Percentiles rank a stretch among this genome's conserved stretches.
Evolutionary conservation across 2,113 vertebrate species (phyloP).

Genomic region (Podiceps cristatus): DNA sequence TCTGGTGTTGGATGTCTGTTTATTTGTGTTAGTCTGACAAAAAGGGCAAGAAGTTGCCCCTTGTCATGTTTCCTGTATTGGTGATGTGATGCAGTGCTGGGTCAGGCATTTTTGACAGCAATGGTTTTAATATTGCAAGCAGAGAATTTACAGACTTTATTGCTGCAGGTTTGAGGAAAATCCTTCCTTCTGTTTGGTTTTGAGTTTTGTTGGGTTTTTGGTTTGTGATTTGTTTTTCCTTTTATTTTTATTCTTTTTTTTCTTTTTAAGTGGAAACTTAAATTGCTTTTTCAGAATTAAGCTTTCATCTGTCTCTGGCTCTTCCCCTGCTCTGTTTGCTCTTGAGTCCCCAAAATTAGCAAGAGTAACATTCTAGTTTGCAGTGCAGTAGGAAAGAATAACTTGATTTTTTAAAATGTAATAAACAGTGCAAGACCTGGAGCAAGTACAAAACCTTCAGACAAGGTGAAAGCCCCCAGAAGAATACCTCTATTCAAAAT

Average conservation of each 20-base stretch:
- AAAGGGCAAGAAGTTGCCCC: neutral
- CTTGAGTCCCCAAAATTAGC: slow-evolving; percentile 45
- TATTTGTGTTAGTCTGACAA: neutral
- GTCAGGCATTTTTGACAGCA: neutral
- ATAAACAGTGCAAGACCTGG: slow-evolving; percentile 57
- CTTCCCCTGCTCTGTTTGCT: slow-evolving; percentile 39
- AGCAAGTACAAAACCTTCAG: slow-evolving; percentile 60
- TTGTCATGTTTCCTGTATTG: neutral
- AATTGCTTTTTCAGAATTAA: neutral
- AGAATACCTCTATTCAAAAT: slow-evolving; percentile 68
- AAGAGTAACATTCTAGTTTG: slow-evolving; percentile 46
- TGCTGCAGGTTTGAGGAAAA: neutral
- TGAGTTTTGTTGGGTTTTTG: neutral
- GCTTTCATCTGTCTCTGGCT: slow-evolving; percentile 38
- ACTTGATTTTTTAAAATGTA: slow-evolving; percentile 55
- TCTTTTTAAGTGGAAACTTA: neutral
- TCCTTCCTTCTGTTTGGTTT: neutral
- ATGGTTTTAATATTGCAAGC: neutral
- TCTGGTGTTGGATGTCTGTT: neutral
- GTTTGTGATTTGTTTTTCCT: neutral
- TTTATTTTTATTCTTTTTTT: neutral
- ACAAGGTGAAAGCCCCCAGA: slow-evolving; percentile 67
- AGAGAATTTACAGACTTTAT: neutral
- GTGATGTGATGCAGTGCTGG: neutral
- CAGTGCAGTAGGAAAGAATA: slow-evolving; percentile 62